Conservation (phyloP, 2,113 vertebrate species). For the Brienomyrus brachyistius region DNA sequence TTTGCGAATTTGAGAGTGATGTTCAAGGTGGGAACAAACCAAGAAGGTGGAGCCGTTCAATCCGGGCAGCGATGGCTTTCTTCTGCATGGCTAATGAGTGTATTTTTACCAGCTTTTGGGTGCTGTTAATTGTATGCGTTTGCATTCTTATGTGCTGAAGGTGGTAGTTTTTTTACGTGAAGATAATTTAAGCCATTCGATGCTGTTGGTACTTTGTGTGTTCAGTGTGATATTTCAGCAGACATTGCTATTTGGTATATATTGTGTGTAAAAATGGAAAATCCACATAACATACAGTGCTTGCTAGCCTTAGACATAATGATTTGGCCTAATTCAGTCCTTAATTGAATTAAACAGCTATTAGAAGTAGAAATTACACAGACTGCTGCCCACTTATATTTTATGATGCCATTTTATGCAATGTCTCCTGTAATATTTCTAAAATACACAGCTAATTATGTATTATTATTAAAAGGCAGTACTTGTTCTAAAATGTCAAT, state of each 20-base stretch:
- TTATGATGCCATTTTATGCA: background rate
- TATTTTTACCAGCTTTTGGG: background rate
- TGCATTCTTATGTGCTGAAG: constrained; percentile 9
- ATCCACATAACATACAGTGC: background rate
- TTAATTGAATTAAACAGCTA: background rate
- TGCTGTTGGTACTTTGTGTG: background rate
- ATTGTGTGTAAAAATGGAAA: background rate
- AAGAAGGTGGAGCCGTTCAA: background rate
- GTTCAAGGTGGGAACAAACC: background rate
- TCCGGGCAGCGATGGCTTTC: background rate
- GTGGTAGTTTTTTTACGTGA: background rate
- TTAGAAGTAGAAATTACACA: background rate
- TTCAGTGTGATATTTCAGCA: background rate
- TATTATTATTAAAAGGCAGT: background rate
- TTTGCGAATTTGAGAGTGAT: background rate
- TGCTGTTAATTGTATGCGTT: background rate
- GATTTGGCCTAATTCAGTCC: background rate
- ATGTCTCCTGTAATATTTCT: background rate
- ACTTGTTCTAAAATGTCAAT: background rate
- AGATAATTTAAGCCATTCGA: background rate
- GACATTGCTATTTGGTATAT: background rate
- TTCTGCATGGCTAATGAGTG: constrained; percentile 18
- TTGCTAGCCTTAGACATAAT: background rate
- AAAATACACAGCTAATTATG: background rate
- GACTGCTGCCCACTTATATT: background rate